Evolutionary conservation across 2,888 invertebrate genomes (phyloP), one percentile per base, ranked within the genome.

Genomic region (Beris chalybata): DNA sequence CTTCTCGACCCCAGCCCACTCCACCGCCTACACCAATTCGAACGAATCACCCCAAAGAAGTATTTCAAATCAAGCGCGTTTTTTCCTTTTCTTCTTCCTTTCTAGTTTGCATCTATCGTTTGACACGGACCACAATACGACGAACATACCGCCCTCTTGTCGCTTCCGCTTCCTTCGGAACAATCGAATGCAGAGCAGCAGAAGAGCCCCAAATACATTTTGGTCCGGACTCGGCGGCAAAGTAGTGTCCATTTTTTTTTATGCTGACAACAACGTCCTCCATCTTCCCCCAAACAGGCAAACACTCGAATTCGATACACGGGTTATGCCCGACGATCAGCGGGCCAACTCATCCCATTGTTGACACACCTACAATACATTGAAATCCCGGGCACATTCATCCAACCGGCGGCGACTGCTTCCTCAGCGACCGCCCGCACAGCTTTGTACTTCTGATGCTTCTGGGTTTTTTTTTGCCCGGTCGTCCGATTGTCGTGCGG

Each of bases 351-450:
- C 68, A 68, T 67, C 65, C 68, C 65, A 56, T 45, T 61, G 64
- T 67, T 67, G 69, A 69, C 70, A 71, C 70, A 69, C 70, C 70
- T 69, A 68, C 69, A 69, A 65, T 61, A 32, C 50, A 61, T 50
- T 38, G 61, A 52, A 38, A 61, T 50, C 52, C 52, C 45, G 52
- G 50, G 61, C 61, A 63, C 59, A 65, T 53, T 52, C 65, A 63
- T 63, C 65, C 65, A 66, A 52, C 56, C 63, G 44, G 45, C 57
- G 30, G 48, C 48, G 15, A 31, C 29, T 13, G 50, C 9, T 38
- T 38, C 38, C 38, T 38, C 38, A 38, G 38, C 38, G 38, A 38
- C 38, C 38, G 38, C 38, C 38, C 9, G 38, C 38, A 38, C 5
- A 7, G 38, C 38, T 38, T 38, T 38, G 22, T 22, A 22, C 38